Evolutionary conservation across 2,113 vertebrate genomes (phyloP).

Genomic region (Pogona vitticeps): DNA sequence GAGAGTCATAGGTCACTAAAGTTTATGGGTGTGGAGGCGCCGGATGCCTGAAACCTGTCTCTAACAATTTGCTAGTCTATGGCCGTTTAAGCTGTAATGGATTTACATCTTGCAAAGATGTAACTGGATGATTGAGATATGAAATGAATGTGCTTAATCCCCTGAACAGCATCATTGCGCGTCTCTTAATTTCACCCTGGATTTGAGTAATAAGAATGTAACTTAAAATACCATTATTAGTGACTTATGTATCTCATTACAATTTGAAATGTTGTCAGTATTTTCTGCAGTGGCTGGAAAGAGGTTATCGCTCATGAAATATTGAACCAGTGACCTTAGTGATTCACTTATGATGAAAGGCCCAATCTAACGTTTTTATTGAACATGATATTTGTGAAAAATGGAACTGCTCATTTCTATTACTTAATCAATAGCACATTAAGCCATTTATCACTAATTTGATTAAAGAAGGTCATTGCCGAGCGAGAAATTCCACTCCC

Average conservation of each 20-base stretch:
- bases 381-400: slow-evolving; percentile 75
- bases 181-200: slow-evolving; percentile 41
- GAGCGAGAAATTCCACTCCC: slow-evolving; percentile 27
- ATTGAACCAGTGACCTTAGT: slow-evolving; percentile 66
- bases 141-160: slow-evolving; percentile 23
- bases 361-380: slow-evolving; percentile 70
- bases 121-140: not conserved
- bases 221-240: slow-evolving; percentile 40
- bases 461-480: slow-evolving; percentile 60
- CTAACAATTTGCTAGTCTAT: not conserved
- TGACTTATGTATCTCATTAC: slow-evolving; percentile 47
- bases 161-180: not conserved
- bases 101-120: not conserved
- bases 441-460: slow-evolving; percentile 73
- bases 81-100: slow-evolving; percentile 10
- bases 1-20: not conserved
- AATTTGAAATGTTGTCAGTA: slow-evolving; percentile 48
- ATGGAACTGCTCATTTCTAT: slow-evolving; percentile 69
- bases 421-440: slow-evolving; percentile 76
- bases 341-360: slow-evolving; percentile 69
- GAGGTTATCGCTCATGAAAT: slow-evolving; percentile 65
- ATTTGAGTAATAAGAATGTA: slow-evolving; percentile 53
- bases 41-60: not conserved
- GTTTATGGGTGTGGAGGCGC: not conserved
- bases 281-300: slow-evolving; percentile 52